Evolutionary conservation across 2,888 invertebrate species (phyloP), one percentile per base, ranked within the genome.

Genomic region (Diplolepis rosae): DNA sequence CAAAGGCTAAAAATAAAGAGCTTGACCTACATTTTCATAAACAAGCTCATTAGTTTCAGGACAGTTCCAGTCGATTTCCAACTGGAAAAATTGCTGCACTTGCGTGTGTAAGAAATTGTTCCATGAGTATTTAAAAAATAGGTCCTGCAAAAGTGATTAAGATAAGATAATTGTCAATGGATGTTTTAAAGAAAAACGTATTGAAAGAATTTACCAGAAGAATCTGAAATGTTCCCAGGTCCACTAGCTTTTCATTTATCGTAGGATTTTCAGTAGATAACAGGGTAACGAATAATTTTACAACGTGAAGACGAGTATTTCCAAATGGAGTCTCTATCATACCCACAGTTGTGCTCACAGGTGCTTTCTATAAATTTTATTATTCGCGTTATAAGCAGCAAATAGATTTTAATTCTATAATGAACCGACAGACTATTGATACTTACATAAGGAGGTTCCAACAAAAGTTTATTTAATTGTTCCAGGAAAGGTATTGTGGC

Each of bases 71-170:
- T 84, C 87, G 83, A 96, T 92, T 84, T 95, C 94, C 90, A 93
- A 91, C 74, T 91, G 91, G 81, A 97, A 90, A 88, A 95, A 94
- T 88, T 94, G 92, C 89, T 94, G 93, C 80, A 96, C 95, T 90
- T 96, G 95, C 79, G 94, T 94, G 90, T 98, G 98, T 87, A 98
- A 92, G 91, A 98, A 98, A 91, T 97, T 98, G 91, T 98, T 98
- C 95, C 96, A 94, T 78, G 94, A 92, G 90, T 95, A 96, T 89
- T 92, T 92, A 90, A 97, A 96, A 91, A 97, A 95, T 89, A 98
- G 91, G 89, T 96, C 95, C 92, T 97, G 90, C 83, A 95, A 68
- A 5, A 0, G 30, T 35, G 52, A 69, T 35, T 70, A 27, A 61
- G 70, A 66, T 65, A 52, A n/a, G n/a, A n/a, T n/a, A n/a, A n/a